Evolutionary conservation across 1,140 invertebrate species (phyloP).

Genomic region (Papilio machaon): DNA sequence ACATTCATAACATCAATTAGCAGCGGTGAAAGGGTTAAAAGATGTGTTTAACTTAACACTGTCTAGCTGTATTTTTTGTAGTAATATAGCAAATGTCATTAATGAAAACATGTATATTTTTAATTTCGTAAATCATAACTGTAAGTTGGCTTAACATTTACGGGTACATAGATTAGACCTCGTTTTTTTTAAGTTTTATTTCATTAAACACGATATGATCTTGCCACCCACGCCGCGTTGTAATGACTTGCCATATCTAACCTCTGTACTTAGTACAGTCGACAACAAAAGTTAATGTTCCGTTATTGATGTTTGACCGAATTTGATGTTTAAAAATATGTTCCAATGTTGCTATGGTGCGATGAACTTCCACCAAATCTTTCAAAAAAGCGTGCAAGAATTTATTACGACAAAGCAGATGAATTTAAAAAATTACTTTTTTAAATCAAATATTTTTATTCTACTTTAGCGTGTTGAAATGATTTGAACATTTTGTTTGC

Average conservation of each 20-base stretch:
- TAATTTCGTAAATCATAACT: slow-evolving; percentile 11
- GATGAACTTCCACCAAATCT: no score
- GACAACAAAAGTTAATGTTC: slow-evolving; percentile 52
- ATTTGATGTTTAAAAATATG: slow-evolving; percentile 34
- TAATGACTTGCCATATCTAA: slow-evolving; percentile 79
- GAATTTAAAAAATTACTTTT: no score
- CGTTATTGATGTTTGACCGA: slow-evolving; percentile 47
- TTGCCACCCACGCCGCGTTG: slow-evolving; percentile 70
- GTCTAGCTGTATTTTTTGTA: no score
- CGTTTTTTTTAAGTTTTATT: slow-evolving; percentile 75
- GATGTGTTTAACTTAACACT: no score
- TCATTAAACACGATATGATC: slow-evolving; percentile 77
- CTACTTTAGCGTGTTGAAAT: background rate
- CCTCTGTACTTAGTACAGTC: slow-evolving; percentile 57
- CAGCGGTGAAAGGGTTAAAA: no score
- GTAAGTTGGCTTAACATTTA: slow-evolving; percentile 52
- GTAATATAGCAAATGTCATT: no score
- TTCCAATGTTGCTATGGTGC: no score
- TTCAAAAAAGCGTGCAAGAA: no score
- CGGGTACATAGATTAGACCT: slow-evolving; percentile 45
- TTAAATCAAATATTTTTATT: no score
- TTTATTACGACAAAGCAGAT: no score
- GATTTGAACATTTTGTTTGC: background rate
- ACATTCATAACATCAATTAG: no score
- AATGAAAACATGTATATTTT: background rate